Percentiles rank a stretch among this genome's conserved stretches.
Evolutionary conservation across 2,113 vertebrate genomes (phyloP).

Genomic region (Tylochromis polylepis): DNA sequence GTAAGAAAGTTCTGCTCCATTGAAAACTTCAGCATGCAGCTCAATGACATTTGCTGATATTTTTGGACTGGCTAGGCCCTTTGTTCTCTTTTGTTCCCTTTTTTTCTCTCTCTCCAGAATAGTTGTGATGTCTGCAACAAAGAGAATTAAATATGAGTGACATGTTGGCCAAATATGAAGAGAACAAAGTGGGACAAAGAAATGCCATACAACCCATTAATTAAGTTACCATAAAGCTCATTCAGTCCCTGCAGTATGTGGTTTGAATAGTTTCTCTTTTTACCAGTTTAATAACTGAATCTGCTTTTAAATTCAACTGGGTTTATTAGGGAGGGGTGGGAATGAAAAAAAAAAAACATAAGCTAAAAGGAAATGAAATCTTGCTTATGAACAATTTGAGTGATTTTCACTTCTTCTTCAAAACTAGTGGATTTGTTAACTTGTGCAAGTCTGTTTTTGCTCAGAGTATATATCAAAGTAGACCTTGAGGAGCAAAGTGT

Average conservation of each 20-base stretch:
- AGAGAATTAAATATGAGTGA: conserved; percentile 54
- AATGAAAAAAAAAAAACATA: neutral
- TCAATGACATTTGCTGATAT: neutral
- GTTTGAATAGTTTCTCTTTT: neutral
- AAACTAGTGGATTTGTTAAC: conserved; percentile 5
- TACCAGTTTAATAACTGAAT: neutral
- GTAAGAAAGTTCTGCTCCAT: neutral
- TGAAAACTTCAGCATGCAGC: neutral
- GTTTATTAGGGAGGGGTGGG: neutral
- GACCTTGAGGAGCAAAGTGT: neutral
- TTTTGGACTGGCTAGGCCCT: conserved; percentile 26
- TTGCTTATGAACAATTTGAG: neutral
- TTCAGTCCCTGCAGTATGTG: conserved; percentile 9
- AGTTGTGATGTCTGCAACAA: conserved; percentile 28
- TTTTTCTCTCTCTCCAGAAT: conserved; percentile 7
- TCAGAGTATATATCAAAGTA: neutral
- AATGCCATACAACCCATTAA: conserved; percentile 24
- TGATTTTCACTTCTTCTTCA: neutral
- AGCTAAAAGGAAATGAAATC: neutral
- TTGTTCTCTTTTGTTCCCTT: conserved; percentile 22
- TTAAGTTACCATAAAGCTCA: conserved; percentile 28
- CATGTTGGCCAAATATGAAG: conserved; percentile 36
- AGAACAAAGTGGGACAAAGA: conserved; percentile 23
- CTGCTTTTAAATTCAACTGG: neutral
- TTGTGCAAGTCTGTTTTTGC: neutral